Percentiles rank a stretch among this genome's conserved stretches.
These are phyloP conservation scores for Oceanodroma tethys DNA, from an alignment of 2,113 vertebrate genomes.

Conservation along the genomic window DNA sequence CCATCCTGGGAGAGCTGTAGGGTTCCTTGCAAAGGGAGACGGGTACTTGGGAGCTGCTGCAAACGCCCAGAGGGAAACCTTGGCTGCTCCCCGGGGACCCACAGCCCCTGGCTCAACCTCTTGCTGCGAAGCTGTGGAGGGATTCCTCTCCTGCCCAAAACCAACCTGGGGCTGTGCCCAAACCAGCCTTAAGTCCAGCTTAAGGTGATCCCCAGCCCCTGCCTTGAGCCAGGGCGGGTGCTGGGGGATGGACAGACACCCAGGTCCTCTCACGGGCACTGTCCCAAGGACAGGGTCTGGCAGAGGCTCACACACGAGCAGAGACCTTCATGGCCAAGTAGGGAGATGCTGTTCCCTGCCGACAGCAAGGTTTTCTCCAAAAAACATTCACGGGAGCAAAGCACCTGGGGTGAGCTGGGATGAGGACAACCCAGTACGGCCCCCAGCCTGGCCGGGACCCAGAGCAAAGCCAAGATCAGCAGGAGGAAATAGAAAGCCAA, in stretches of 20 bases:
- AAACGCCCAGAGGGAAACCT: accelerated
- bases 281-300: neutral
- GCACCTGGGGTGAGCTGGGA: neutral
- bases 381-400: accelerated
- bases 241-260: neutral
- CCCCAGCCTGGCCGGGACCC: neutral
- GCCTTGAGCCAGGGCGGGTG: neutral
- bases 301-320: neutral
- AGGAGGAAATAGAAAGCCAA: neutral
- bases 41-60: neutral
- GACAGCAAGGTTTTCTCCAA: neutral
- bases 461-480: neutral
- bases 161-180: accelerated
- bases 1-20: neutral
- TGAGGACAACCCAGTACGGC: neutral
- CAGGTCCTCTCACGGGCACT: accelerated
- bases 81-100: neutral
- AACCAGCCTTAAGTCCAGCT: neutral
- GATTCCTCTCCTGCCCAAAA: neutral
- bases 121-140: neutral
- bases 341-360: neutral
- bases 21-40: neutral
- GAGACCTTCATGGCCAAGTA: neutral
- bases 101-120: neutral
- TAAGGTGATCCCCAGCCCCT: neutral